Evolutionary conservation across 1,140 invertebrate species (phyloP).

Genomic region (Hypsibius dujardini): DNA sequence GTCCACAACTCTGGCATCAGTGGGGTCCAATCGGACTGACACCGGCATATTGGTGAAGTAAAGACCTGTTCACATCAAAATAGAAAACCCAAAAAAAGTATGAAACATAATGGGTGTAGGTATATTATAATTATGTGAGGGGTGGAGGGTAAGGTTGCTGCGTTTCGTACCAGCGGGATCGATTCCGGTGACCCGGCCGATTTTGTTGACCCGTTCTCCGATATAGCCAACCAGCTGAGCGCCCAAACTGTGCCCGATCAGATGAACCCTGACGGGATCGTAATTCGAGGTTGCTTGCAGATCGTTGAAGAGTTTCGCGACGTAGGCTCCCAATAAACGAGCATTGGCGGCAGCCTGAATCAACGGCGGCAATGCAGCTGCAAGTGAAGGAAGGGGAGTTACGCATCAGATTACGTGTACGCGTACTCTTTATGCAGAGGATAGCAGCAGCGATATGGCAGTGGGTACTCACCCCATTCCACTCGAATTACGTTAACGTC

Average conservation of each 20-base stretch:
- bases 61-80: too few species aligned
- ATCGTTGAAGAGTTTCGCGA: not conserved
- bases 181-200: not conserved
- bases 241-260: slow-evolving; percentile 5
- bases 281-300: not conserved
- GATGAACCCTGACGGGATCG: not conserved
- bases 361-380: too few species aligned
- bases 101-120: too few species aligned
- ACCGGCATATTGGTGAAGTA: not conserved
- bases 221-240: slow-evolving; percentile 1
- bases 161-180: slow-evolving; percentile 3
- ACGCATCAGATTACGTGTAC: too few species aligned
- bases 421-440: too few species aligned
- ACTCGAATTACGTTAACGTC: slow-evolving; percentile 1
- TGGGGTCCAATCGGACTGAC: not conserved
- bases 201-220: not conserved
- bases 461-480: not conserved
- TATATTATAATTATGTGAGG: too few species aligned
- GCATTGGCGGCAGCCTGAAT: not conserved
- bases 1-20: not conserved
- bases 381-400: too few species aligned
- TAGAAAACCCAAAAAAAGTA: too few species aligned
- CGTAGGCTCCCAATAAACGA: slow-evolving; percentile 5
- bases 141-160: too few species aligned
- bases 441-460: too few species aligned